phyloP scores from a whole-genome alignment of 1,140 invertebrate genomes.

The Trichogramma pretiosum region DNA sequence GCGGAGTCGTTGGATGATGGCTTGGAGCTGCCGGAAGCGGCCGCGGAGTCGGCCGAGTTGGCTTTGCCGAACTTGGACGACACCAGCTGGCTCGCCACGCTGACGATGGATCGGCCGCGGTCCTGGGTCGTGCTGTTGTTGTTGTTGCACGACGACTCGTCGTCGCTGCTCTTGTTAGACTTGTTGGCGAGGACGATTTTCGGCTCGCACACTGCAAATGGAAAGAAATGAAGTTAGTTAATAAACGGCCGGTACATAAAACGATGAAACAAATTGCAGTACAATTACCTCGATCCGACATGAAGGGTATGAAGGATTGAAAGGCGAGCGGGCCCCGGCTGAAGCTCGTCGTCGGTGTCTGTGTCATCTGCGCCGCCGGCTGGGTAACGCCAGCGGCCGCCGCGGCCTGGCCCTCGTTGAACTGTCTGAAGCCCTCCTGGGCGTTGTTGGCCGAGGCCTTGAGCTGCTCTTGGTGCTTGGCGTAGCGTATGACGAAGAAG shows the following conservation, averaged over 20 bases:
- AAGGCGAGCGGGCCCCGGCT: conserved; percentile 58
- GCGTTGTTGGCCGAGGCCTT: not conserved
- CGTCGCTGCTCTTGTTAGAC: conserved; percentile 54
- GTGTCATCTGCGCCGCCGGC: conserved; percentile 19
- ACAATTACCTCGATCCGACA: not conserved
- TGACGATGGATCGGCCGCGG: conserved; percentile 61
- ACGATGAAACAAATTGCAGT: not conserved
- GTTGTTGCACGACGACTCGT: too few relatives aligned
- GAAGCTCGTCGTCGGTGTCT: conserved; percentile 46
- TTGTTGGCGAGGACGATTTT: conserved; percentile 22
- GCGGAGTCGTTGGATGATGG: not conserved
- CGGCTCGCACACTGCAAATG: conserved; percentile 25
- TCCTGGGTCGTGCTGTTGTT: conserved; percentile 60
- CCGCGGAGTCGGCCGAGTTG: conserved; percentile 17
- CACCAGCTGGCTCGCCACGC: conserved; percentile 65
- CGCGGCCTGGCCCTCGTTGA: conserved; percentile 21
- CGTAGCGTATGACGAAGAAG: conserved; percentile 59
- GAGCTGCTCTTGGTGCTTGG: conserved; percentile 35
- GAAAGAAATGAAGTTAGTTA: not conserved
- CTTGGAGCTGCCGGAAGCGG: not conserved
- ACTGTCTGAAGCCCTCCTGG: conserved; percentile 30
- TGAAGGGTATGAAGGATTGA: conserved; percentile 49
- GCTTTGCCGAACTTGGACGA: conserved; percentile 40
- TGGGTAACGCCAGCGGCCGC: not conserved
- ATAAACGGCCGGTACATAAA: not conserved